Evolutionary conservation across 2,888 invertebrate genomes (phyloP), one percentile per base, ranked within the genome.

Genomic region (Lasioglossum figueresi): DNA sequence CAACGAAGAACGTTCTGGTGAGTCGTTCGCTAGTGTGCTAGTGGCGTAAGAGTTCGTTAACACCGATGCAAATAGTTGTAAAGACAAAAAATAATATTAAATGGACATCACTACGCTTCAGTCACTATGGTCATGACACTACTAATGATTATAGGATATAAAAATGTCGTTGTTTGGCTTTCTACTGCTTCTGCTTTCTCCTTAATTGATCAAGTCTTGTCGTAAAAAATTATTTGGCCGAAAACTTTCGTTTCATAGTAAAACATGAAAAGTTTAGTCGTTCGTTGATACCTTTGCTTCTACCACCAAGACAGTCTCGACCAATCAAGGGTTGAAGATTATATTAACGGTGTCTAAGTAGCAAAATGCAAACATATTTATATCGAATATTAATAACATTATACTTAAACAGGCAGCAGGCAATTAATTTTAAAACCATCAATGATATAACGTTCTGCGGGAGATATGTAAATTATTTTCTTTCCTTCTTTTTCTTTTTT

Each of bases 331-430:
- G 88, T 86, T 79, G 87, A 70, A 87, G 77, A 85, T 40, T n/a
- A 86, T 88, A 90, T 91, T 89, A 89, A 89, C 88, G 79, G 83
- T 70, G 23, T 87, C 90, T 91, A 89, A 89, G 83, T 82, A 90
- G 91, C 89, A 87, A 88, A 90, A 89, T 89, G 86, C 90, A 90
- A 91, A 92, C 91, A 84, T 88, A 78, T 90, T 88, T 88, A 82
- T 89, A 86, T 88, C 72, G 88, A 84, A 88, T 90, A 92, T 91
- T 91, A 91, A 91, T 37, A 82, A 91, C 88, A 91, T 83, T 86
- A 77, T 79, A 87, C 83, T 88, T 88, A 91, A 93, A 92, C 94
- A 95, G 93, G 95, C 95, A 95, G 93, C 94, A 95, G 93, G 94
- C 94, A 94, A 91, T 94, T 92, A 92, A 91, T 92, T 90, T 88